Percentiles rank a stretch among this genome's conserved stretches.
Conservation (phyloP, 2,113 vertebrate species). For the Tychaedon coryphoeus region DNA sequence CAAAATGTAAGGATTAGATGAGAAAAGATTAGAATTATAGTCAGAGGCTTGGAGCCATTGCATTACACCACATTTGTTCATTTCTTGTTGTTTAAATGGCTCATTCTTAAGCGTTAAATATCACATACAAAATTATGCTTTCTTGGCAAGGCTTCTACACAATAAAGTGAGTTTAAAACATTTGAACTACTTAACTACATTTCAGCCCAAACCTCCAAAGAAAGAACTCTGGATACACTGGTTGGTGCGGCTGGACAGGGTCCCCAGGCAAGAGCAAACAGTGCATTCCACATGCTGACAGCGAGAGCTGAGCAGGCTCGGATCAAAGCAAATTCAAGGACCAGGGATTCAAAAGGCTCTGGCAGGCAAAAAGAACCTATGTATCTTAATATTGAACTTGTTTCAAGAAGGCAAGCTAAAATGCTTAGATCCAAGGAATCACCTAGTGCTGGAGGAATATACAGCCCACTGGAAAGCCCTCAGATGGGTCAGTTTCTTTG, state of each 20-base stretch:
- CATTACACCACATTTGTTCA: background rate
- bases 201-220: background rate
- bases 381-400: background rate
- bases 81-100: background rate
- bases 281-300: background rate
- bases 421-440: background rate
- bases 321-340: background rate
- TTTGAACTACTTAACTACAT: background rate
- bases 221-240: background rate
- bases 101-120: background rate
- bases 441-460: background rate
- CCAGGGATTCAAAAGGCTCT: background rate
- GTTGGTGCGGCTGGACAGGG: accelerated
- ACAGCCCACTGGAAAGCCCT: background rate
- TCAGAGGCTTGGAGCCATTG: background rate
- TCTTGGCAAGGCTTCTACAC: background rate
- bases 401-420: background rate
- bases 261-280: background rate
- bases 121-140: background rate
- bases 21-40: background rate
- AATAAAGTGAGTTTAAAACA: background rate
- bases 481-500: background rate
- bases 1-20: background rate
- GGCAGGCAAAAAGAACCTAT: background rate
- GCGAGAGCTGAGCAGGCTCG: background rate